phyloP scores from a whole-genome alignment of 2,888 invertebrate species.

The Odontocerum albicorne region DNA sequence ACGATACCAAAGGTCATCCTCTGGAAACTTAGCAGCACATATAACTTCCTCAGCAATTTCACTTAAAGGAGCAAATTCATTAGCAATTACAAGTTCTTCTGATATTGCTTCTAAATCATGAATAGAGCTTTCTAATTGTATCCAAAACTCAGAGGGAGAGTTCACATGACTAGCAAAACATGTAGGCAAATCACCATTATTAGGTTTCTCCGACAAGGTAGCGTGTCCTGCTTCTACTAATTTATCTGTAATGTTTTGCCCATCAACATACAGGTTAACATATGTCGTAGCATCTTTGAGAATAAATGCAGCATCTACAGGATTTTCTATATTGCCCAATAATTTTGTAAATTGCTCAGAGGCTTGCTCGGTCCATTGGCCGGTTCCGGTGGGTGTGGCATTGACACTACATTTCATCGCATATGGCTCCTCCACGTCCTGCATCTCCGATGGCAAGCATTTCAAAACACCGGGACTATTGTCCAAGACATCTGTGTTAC shows the following conservation, averaged over 20 bases:
- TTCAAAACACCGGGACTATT: conserved; percentile 64
- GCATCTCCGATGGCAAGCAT: conserved; percentile 61
- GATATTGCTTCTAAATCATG: conserved; percentile 61
- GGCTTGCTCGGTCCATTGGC: conserved; percentile 67
- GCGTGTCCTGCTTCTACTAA: conserved; percentile 63
- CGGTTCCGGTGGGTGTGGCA: conserved; percentile 63
- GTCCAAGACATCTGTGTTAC: conserved; percentile 74
- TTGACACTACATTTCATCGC: conserved; percentile 69
- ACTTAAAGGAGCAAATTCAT: conserved; percentile 55
- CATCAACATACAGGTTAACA: conserved; percentile 65
- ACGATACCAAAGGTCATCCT: conserved; percentile 68
- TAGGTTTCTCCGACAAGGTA: conserved; percentile 53
- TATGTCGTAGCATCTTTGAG: conserved; percentile 62
- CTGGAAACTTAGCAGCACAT: conserved; percentile 66
- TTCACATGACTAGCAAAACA: conserved; percentile 76
- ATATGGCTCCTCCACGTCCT: conserved; percentile 58
- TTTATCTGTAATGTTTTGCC: conserved; percentile 62
- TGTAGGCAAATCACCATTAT: conserved; percentile 56
- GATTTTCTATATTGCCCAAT: conserved; percentile 54
- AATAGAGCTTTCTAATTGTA: conserved; percentile 69
- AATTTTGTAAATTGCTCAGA: conserved; percentile 58
- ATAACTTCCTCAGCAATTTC: conserved; percentile 57
- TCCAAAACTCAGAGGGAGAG: conserved; percentile 75
- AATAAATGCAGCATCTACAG: conserved; percentile 57
- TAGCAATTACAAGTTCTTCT: conserved; percentile 57